phyloP scores from a whole-genome alignment of 1,140 invertebrate species.

The Trachelipus rathkii region DNA sequence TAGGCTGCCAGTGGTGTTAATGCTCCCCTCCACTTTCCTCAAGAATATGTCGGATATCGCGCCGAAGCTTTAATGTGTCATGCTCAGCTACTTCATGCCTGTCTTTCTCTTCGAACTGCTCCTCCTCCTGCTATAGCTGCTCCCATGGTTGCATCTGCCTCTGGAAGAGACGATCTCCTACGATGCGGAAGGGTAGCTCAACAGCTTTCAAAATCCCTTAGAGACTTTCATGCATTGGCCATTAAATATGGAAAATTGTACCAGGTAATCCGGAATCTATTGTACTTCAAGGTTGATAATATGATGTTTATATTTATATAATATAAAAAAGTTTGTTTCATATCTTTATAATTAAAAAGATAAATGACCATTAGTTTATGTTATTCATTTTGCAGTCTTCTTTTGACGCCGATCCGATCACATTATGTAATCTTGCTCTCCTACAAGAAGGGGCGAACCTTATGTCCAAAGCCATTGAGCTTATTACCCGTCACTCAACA shows the following conservation, averaged over 20 bases:
- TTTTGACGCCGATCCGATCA: conserved; percentile 85
- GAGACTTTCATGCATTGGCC: conserved; percentile 68
- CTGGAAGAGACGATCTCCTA: conserved; percentile 68
- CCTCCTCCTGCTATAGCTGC: conserved; percentile 87
- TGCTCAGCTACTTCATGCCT: conserved; percentile 68
- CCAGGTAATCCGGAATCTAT: conserved; percentile 24
- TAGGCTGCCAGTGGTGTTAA: conserved; percentile 67
- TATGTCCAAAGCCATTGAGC: conserved; percentile 70
- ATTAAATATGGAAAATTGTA: conserved; percentile 77
- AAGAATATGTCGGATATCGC: conserved; percentile 63
- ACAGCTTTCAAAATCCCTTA: conserved; percentile 71
- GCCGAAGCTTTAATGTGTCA: conserved; percentile 73
- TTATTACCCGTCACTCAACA: conserved; percentile 55
- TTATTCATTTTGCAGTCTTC: conserved; percentile 61
- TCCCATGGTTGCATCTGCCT: conserved; percentile 67
- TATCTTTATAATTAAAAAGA: no score
- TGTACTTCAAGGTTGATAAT: no score
- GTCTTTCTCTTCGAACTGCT: conserved; percentile 77
- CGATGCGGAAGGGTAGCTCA: conserved; percentile 75
- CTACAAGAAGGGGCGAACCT: conserved; percentile 72
- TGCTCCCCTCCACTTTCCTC: conserved; percentile 38
- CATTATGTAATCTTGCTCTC: conserved; percentile 71
- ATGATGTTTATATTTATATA: no score
- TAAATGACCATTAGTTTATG: no score
- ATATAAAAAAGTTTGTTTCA: no score